Conservation (phyloP, 2,113 vertebrate species). For the Dromaius novaehollandiae region DNA sequence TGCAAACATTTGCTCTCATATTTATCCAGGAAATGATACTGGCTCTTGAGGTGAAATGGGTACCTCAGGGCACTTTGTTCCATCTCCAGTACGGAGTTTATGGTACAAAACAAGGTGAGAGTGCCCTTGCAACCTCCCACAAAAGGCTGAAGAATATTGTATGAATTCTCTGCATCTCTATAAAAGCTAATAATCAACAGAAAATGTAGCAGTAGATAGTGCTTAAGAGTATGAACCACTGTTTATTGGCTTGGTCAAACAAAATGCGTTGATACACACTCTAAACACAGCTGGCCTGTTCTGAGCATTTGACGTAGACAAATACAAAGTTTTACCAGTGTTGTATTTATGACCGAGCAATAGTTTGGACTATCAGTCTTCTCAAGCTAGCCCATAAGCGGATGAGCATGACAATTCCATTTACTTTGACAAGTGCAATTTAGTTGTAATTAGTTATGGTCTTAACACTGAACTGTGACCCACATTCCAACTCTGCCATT, state of each 20-base stretch:
- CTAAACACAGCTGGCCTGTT: not conserved
- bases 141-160: not conserved
- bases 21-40: not conserved
- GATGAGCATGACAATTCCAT: not conserved
- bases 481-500: not conserved
- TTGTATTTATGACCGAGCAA: not conserved
- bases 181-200: not conserved
- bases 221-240: not conserved
- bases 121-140: not conserved
- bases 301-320: not conserved
- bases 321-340: not conserved
- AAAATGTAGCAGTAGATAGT: not conserved
- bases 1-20: not conserved
- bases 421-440: not conserved
- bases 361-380: not conserved
- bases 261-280: not conserved
- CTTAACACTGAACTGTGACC: not conserved
- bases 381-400: not conserved
- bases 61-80: not conserved
- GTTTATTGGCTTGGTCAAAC: not conserved
- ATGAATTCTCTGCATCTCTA: not conserved
- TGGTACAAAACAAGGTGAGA: not conserved
- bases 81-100: not conserved
- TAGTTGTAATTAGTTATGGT: not conserved
- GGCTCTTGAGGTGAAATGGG: not conserved